A percentile compares a stretch with the other conserved stretches of the same genome.
These are phyloP conservation scores for Orgyia antiqua DNA, from an alignment of 2,888 invertebrate species.

Conservation along the genomic window DNA sequence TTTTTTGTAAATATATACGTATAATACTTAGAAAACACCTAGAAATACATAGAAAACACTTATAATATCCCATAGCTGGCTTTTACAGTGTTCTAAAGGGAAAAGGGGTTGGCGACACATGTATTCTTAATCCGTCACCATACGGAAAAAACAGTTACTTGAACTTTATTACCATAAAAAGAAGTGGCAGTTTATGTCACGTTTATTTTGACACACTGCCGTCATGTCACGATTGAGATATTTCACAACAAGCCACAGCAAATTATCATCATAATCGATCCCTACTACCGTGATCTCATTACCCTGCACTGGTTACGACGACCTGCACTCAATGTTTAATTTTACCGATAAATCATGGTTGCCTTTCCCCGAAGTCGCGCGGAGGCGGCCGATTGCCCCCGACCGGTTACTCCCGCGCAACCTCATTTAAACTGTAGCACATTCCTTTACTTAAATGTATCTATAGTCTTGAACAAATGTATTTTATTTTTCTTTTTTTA, in stretches of 20 bases:
- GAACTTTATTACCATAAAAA: conserved; percentile 18
- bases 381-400: conserved; percentile 51
- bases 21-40: too few relatives aligned
- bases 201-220: conserved; percentile 20
- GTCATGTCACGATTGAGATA: conserved; percentile 36
- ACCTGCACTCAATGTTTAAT: conserved; percentile 50
- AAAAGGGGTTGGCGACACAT: too few relatives aligned
- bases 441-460: conserved; percentile 56
- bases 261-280: conserved; percentile 35
- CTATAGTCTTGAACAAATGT: conserved; percentile 37
- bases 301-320: conserved; percentile 28
- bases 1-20: too few relatives aligned
- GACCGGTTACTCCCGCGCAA: conserved; percentile 71
- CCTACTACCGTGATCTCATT: conserved; percentile 33
- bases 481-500: not conserved
- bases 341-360: conserved; percentile 70
- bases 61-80: too few relatives aligned
- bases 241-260: conserved; percentile 28
- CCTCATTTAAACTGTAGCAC: conserved; percentile 79
- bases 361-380: conserved; percentile 72
- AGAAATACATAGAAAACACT: too few relatives aligned
- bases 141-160: conserved; percentile 6
- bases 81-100: too few relatives aligned
- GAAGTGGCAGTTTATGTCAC: conserved; percentile 17
- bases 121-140: too few relatives aligned